A percentile compares a stretch with the other conserved stretches of the same genome.
Conservation (phyloP, 1,140 invertebrate genomes). For the Eueides isabella region DNA sequence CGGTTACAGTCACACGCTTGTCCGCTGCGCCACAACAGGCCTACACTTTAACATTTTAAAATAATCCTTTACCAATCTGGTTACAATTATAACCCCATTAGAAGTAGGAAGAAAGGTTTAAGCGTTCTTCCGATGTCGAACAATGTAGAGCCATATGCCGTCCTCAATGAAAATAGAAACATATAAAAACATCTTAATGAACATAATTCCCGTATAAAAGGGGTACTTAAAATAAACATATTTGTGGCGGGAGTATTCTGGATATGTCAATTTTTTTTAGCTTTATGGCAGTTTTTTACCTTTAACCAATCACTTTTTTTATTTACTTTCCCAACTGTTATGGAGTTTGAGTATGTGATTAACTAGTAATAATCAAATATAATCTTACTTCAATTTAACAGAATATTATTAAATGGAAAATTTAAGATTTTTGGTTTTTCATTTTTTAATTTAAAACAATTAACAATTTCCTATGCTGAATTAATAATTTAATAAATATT, state of each 20-base stretch:
- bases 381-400: too few relatives aligned
- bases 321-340: neutral
- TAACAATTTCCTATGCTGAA: too few relatives aligned
- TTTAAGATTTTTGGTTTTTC: too few relatives aligned
- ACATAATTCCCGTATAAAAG: slow-evolving; percentile 79
- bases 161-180: slow-evolving; percentile 72
- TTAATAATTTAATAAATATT: too few relatives aligned
- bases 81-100: slow-evolving; percentile 30
- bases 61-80: slow-evolving; percentile 24
- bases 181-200: slow-evolving; percentile 77
- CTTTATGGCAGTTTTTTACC: neutral
- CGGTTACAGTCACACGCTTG: too few relatives aligned
- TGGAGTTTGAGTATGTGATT: neutral
- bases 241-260: slow-evolving; percentile 47
- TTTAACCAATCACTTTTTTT: too few relatives aligned
- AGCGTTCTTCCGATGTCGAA: slow-evolving; percentile 51
- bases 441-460: too few relatives aligned
- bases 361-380: too few relatives aligned
- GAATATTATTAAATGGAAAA: too few relatives aligned
- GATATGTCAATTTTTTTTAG: neutral
- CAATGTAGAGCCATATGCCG: slow-evolving; percentile 62
- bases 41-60: neutral
- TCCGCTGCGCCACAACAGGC: too few relatives aligned
- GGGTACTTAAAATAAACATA: slow-evolving; percentile 70
- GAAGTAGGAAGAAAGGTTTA: slow-evolving; percentile 24